Evolutionary conservation across 2,113 vertebrate species (phyloP), one percentile per base, ranked within the genome.

Genomic region (Pan troglodytes): DNA sequence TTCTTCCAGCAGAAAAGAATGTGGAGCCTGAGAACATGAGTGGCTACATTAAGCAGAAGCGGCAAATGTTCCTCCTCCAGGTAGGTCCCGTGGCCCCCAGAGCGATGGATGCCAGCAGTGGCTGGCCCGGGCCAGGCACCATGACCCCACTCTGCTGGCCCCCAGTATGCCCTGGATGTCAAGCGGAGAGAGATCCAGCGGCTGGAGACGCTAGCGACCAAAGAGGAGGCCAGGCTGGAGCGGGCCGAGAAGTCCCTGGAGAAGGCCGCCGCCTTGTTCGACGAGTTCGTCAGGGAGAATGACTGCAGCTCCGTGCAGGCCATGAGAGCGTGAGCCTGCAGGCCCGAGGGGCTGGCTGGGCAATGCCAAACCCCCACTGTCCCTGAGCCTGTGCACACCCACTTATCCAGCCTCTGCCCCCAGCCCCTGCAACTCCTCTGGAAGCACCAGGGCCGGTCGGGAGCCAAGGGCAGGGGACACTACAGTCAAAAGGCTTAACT

Each of bases 21-120:
- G 1, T 98, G 48, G 97, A 98, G 61, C 99, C 98, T 92, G 98
- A 99, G 72, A 98, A 97, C 79, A 98, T 99, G 22, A 88, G 79
- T 67, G 98, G 99, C 88, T 99, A 99, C 61, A 96, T 99, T 72
- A 67, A 97, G 45, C 98, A 99, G 98, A 99, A 99, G 95, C 98
- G 99, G 32, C 98, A 99, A 93, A 98, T 99, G 93, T 99, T 99
- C 92, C 99, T 99, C 73, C 95, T 99, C 75, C 99, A 99, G 99
- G 99, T 99, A 98, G 68, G 88, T 59, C 40, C 9, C 2, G n/a
- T 43, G 35, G 32, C 7, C 0, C 40, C 27, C 43, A 27, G 45
- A 7, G 4, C 0, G 0, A 50, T 70, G 32, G 59, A 8, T 11
- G 45, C 27, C 22, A 11, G 32, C 16, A 43, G 1, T 25, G 68